Evolutionary conservation across 2,888 invertebrate species (phyloP).

Genomic region (Temnothorax rugatulus): DNA sequence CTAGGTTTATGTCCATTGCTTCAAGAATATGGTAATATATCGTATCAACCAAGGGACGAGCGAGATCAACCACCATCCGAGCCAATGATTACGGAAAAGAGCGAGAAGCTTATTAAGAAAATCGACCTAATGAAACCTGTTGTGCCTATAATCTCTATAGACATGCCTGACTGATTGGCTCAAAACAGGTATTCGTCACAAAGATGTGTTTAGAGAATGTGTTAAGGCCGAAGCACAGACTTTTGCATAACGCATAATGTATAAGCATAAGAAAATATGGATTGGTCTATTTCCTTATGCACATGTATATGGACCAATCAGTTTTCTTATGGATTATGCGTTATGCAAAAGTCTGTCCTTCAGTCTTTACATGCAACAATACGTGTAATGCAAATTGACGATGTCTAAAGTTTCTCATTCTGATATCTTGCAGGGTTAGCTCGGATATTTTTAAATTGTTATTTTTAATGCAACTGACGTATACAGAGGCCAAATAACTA

Average conservation of each 20-base stretch:
- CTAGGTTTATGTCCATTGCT: slow-evolving; percentile 97
- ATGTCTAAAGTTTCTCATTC: not conserved
- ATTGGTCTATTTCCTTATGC: too few relatives aligned
- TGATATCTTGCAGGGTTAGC: slow-evolving; percentile 56
- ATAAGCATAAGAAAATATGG: too few relatives aligned
- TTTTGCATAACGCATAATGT: too few relatives aligned
- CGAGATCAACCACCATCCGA: slow-evolving; percentile 86
- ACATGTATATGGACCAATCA: too few relatives aligned
- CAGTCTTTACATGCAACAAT: not conserved
- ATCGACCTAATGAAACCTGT: slow-evolving; percentile 94
- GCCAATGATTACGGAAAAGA: slow-evolving; percentile 88
- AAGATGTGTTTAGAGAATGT: not conserved
- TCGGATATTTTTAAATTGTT: slow-evolving; percentile 57
- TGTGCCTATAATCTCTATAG: slow-evolving; percentile 95
- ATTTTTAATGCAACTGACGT: slow-evolving; percentile 62
- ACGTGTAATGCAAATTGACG: not conserved
- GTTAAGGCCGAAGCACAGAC: too few relatives aligned
- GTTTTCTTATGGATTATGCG: too few relatives aligned
- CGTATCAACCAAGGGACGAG: slow-evolving; percentile 91
- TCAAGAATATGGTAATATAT: slow-evolving; percentile 99
- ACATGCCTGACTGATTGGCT: slow-evolving; percentile 94
- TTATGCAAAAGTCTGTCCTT: too few relatives aligned
- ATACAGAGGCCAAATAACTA: slow-evolving; percentile 59
- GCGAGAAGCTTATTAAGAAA: slow-evolving; percentile 91
- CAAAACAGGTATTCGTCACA: slow-evolving; percentile 66